These are phyloP conservation scores for Zaprionus camerounensis DNA, from an alignment of 1,140 invertebrate species.

Conservation along the genomic window DNA sequence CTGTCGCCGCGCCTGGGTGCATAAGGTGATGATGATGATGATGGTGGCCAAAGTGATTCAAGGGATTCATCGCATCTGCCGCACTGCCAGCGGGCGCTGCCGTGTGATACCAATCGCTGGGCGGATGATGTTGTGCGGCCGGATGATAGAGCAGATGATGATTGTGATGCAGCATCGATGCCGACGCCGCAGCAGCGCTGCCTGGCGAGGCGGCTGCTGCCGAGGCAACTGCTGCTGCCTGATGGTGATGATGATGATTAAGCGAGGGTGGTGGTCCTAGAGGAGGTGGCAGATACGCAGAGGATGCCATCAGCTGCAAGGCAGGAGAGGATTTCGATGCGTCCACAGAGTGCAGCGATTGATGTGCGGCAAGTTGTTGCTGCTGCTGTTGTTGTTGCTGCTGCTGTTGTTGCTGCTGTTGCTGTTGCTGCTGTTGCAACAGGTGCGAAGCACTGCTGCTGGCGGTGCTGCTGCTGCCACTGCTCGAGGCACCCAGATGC, in stretches of 20 bases:
- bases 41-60: constrained; percentile 86
- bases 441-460: constrained; percentile 72
- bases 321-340: constrained; percentile 67
- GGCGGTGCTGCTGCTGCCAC: constrained; percentile 81
- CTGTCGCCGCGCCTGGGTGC: constrained; percentile 85
- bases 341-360: constrained; percentile 50
- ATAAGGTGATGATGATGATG: constrained; percentile 85
- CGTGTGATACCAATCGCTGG: constrained; percentile 81
- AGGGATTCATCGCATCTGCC: constrained; percentile 86
- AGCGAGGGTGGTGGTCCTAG: constrained; percentile 78
- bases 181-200: constrained; percentile 56
- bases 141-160: constrained; percentile 83
- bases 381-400: constrained; percentile 66
- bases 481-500: constrained; percentile 80
- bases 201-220: constrained; percentile 58
- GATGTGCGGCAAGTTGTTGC: constrained; percentile 44
- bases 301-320: constrained; percentile 74
- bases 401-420: constrained; percentile 62
- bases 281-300: constrained; percentile 78
- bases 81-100: constrained; percentile 86
- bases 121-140: constrained; percentile 81
- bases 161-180: constrained; percentile 82
- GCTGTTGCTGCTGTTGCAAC: constrained; percentile 69
- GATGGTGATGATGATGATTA: constrained; percentile 71
- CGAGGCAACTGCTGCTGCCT: constrained; percentile 54